Base-by-base conservation (phyloP, 2,113 vertebrate genomes). In the Clarias magur region DNA sequence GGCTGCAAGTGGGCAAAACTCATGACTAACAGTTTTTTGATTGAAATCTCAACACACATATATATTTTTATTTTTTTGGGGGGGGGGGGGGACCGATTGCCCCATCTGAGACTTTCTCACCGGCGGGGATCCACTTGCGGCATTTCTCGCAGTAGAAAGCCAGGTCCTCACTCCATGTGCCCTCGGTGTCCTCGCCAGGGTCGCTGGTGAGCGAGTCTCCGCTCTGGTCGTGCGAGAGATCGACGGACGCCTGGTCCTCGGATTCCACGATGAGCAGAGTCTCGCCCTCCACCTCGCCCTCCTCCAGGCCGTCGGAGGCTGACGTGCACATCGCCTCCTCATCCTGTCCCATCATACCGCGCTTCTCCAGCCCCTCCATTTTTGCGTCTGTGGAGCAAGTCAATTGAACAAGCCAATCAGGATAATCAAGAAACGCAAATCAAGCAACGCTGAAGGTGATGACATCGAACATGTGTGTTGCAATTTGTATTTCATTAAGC, bases 91-190 rank as follows among this genome's bases (percentile, higher is more conserved):
- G n/a, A n/a, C 72, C 5, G 2, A 42, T 1, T 15, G 67, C 67
- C 65, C 3, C 0, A 15, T 10, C 1, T 7, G 16, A 12, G 30
- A n/a, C 6, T 30, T 27, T 38, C 96, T 95, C 96, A 99, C 98
- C 97, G 91, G 97, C 93, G 9, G 97, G 96, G 82, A 98, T 96
- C 98, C 98, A 99, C 89, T 98, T 99, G 87, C 98, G 97, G 91
- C 98, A 99, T 92, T 97, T 98, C 88, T 99, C 97, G 0, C 98
- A 99, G 95, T 98, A 97, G 91, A 97, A 99, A 56, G 97, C 96
- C 94, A 97, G 95, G 88, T 98, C 97, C 89, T 99, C 97, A 63
- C 96, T 96, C 98, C 98, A 99, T 25, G 96, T 95, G 0, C 93
- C 87, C 3, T 95, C 95, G 0, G 91, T 85, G 13, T 96, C 96